Base-by-base conservation (phyloP, 2,888 invertebrate species). In the Syrista parreyssii region DNA sequence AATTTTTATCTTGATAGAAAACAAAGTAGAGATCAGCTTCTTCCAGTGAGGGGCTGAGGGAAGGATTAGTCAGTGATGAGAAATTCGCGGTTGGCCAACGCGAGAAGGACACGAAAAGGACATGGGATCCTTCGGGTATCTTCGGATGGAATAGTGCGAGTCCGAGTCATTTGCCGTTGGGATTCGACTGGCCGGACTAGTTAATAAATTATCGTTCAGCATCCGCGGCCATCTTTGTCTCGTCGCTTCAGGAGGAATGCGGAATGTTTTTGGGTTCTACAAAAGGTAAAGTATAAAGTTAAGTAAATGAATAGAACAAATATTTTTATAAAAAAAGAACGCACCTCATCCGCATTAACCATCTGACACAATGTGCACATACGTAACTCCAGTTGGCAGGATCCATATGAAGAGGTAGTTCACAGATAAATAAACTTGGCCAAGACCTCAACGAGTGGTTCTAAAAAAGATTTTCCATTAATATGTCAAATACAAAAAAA, bases 161-260 rank as follows among this genome's bases (percentile, higher is more conserved):
- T 78, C 76, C 75, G 81, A 78, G 77, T 77, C 75, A 79, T 73
- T 31, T 36, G 81, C 79, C 83, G 84, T 83, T 83, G 81, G 86
- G 85, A 40, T 88, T 84, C 83, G 84, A 88, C 89, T 86, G 82
- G 88, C 86, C 85, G 87, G 88, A 89, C 89, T 89, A 89, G 89
- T 89, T 89, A 89, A 89, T 89, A 89, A 89, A 89, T 89, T 89
- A 89, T 88, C 87, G 85, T 87, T 40, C 40, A 40, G 40, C 87
- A 87, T 85, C 87, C 78, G 86, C 86, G 85, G 88, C 89, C 88
- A 87, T 88, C 84, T 88, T 86, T 82, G 73, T 12, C 40, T 40
- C 40, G 40, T 15, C 4, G 83, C 82, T 82, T 81, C 81, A 78
- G 79, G 6, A 82, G 81, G 86, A 84, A 86, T 85, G 84, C 81